Evolutionary conservation across 2,113 vertebrate species (phyloP), one percentile per base, ranked within the genome.

Genomic region (Gorsachius goisagi): DNA sequence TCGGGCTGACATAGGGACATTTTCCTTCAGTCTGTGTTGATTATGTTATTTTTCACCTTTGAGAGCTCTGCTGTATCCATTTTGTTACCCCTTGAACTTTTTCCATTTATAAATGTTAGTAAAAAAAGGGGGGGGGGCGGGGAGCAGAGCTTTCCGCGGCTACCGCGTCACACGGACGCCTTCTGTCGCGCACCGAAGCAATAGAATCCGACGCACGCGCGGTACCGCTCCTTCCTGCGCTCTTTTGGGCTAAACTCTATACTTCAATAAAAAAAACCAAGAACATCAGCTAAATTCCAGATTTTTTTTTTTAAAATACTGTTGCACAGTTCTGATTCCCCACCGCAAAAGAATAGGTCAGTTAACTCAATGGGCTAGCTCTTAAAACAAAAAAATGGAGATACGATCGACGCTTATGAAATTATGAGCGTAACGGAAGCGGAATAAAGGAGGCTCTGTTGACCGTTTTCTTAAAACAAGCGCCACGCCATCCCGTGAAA

Each of bases 61-160:
- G 64, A 81, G 7, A 63, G 13, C 15, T 50, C 8, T 62, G 19
- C 16, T 72, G 28, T 28, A 41, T 52, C 9, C 60, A 10, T 80
- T 87, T 68, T 33, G 6, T 77, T 77, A 55, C 10, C 17, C 4
- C n/a, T 45, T 71, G 14, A 37, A 4, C 64, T 73, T 22, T 63
- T 45, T 37, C 26, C 15, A 23, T 62, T 63, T 81, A 28, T 55
- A 77, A 53, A 15, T 33, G 15, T 68, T n/a, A 81, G 27, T 22
- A 74, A 35, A n/a, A n/a, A n/a, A n/a, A n/a, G n/a, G n/a, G n/a
- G 12, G 3, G 27, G 5, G 1, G 22, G 11, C 5, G 41, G 41
- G 41, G 41, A 41, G 45, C 39, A 71, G 27, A 72, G 9, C 7
- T 60, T 82, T 79, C 50, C 66, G 19, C 26, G 74, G 15, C 49